Evolutionary conservation across 2,888 invertebrate species (phyloP), one percentile per base, ranked within the genome.

Genomic region (Suillia variegata): DNA sequence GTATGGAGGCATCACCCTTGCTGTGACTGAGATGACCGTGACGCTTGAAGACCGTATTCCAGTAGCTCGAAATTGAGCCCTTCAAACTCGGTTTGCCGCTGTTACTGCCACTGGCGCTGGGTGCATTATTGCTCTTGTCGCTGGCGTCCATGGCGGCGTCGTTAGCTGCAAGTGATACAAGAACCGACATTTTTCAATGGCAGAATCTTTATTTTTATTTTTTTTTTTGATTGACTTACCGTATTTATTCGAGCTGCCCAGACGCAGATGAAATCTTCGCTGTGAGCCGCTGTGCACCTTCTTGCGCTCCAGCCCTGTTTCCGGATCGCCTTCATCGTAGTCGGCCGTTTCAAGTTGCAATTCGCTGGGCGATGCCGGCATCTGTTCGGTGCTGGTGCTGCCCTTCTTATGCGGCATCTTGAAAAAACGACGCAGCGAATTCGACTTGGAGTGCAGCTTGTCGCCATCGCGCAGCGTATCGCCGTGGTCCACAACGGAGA

Each of bases 371-470:
- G 2, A 62, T 63, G 2, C 61, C 66, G 18, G 12, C 45, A 3
- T 56, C 20, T 38, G 10, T 0, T 56, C 62, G 3, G 51, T 45
- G 1, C 22, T 17, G 1, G 45, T 22, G 4, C 33, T 13, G 17
- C n/a, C 53, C 17, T 67, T 74, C 56, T 67, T 73, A 49, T 66
- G 52, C 1, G 66, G 55, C 12, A 75, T 42, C 52, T 74, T 75
- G 24, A 78, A 77, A 62, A 79, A 74, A n/a, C 79, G 73, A 21
- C 75, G 76, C 15, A 78, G 58, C 2, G 75, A 70, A 59, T 62
- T 71, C 1, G 68, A 45, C 48, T 73, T 76, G 24, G 63, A 24
- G 3, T 34, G 48, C 8, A 48, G 13, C n/a, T 65, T 60, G 6
- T 69, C 68, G 3, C 61, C 62, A n/a, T 56, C 22, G 1, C 56